Conservation (phyloP, 2,888 invertebrate species). For the Apocheima hispidaria region DNA sequence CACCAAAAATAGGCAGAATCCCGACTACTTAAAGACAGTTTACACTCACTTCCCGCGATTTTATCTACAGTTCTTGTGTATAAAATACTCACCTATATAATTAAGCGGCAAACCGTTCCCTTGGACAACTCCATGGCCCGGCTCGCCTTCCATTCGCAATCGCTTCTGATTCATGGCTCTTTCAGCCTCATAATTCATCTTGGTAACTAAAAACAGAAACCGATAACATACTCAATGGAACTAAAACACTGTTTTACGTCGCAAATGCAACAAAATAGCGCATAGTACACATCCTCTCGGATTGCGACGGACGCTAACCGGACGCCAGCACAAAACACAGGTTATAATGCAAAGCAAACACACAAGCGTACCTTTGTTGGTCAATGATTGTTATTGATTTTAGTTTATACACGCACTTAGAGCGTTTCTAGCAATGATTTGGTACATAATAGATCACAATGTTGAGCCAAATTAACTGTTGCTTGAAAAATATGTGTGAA, state of each 20-base stretch:
- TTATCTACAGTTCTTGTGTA: constrained; percentile 1
- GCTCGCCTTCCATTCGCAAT: constrained; percentile 84
- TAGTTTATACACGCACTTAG: constrained; percentile 81
- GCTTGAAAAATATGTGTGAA: constrained; percentile 84
- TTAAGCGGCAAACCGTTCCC: constrained; percentile 84
- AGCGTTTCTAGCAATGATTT: constrained; percentile 73
- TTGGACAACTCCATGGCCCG: constrained; percentile 83
- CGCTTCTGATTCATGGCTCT: constrained; percentile 85
- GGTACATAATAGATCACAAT: constrained; percentile 81
- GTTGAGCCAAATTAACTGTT: constrained; percentile 81
- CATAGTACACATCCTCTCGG: constrained; percentile 67
- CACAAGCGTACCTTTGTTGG: constrained; percentile 87
- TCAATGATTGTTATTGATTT: constrained; percentile 86
- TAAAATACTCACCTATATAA: constrained; percentile 74
- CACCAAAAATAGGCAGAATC: constrained; percentile 22
- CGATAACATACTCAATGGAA: constrained; percentile 52
- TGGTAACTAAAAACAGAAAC: constrained; percentile 78
- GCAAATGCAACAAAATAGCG: constrained; percentile 58
- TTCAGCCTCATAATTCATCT: constrained; percentile 85
- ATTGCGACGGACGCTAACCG: constrained; percentile 85
- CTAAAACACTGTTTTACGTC: constrained; percentile 59
- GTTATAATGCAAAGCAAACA: constrained; percentile 84
- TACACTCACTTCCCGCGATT: constrained; percentile 49
- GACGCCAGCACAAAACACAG: constrained; percentile 85
- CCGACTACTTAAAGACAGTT: constrained; percentile 12